Evolutionary conservation across 2,113 vertebrate species (phyloP).

Genomic region (Eptesicus fuscus): DNA sequence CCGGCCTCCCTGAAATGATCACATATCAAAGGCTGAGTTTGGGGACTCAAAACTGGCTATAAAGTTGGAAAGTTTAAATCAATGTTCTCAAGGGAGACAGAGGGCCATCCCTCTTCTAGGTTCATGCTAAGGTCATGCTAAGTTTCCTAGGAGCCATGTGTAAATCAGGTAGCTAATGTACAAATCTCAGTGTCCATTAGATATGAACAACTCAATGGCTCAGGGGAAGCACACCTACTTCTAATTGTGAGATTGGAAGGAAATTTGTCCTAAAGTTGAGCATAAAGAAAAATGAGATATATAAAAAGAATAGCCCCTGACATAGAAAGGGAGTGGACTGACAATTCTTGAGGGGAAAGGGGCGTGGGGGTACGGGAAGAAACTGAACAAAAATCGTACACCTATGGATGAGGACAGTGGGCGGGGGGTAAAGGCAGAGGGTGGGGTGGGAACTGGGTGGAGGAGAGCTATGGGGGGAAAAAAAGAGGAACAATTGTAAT

Average conservation of each 20-base stretch:
- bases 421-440: too few relatives aligned
- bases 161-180: not conserved
- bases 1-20: not conserved
- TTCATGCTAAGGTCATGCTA: not conserved
- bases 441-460: too few relatives aligned
- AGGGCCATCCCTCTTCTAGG: not conserved
- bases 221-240: not conserved
- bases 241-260: not conserved
- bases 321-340: too few relatives aligned
- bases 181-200: not conserved
- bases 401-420: too few relatives aligned
- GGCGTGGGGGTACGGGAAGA: too few relatives aligned
- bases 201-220: not conserved
- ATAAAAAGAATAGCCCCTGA: not conserved
- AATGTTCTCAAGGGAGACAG: not conserved
- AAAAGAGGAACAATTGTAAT: too few relatives aligned
- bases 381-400: too few relatives aligned
- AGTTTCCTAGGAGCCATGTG: not conserved
- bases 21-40: not conserved
- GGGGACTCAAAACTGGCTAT: not conserved
- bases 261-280: not conserved
- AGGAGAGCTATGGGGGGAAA: too few relatives aligned
- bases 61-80: not conserved
- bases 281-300: not conserved
- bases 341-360: too few relatives aligned